Evolutionary conservation across 2,888 invertebrate species (phyloP), one percentile per base, ranked within the genome.

Genomic region (Eubasilissa splendida): DNA sequence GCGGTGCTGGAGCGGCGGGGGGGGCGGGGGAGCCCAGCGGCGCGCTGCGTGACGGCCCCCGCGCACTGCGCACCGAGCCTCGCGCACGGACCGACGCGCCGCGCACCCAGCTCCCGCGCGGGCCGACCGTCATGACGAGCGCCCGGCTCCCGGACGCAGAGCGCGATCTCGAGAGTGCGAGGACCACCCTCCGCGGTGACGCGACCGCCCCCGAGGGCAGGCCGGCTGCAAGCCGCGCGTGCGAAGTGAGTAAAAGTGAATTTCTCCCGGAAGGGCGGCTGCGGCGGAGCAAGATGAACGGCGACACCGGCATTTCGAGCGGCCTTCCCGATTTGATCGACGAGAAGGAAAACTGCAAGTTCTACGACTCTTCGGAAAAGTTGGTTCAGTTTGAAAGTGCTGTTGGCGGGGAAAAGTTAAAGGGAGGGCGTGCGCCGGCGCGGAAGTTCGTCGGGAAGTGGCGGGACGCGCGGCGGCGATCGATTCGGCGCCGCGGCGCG

Each of bases 391-490:
- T 77, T 59, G 68, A 77, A 77, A 70, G 70, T 59, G 68, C 22
- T 8, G 53, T 68, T 70, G 77, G 77, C 77, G 77, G 73, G 78
- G 78, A 78, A 78, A 79, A 79, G 63, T 74, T 77, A 4, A 9
- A 58, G 42, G 70, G 12, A 58, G 52, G n/a, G 42, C 22, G 42
- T 11, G 58, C 79, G 76, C 50, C 74, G 33, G 79, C 73, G 79
- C 66, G 76, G 12, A 74, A 68, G 54, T 52, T 60, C 8, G 68
- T 71, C 52, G 74, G 76, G 65, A 59, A 77, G 52, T 87, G 77
- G 63, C 22, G 76, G 14, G 81, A 77, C 86, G 88, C 87, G 88
- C 89, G 88, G 88, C 88, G 87, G 88, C 87, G 87, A 87, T 83
- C 84, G 85, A 85, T 85, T 84, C 84, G 84, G 90, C 1, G 87